These are phyloP conservation scores for Tanypteryx hageni DNA, from an alignment of 2,888 invertebrate species.

Conservation along the genomic window DNA sequence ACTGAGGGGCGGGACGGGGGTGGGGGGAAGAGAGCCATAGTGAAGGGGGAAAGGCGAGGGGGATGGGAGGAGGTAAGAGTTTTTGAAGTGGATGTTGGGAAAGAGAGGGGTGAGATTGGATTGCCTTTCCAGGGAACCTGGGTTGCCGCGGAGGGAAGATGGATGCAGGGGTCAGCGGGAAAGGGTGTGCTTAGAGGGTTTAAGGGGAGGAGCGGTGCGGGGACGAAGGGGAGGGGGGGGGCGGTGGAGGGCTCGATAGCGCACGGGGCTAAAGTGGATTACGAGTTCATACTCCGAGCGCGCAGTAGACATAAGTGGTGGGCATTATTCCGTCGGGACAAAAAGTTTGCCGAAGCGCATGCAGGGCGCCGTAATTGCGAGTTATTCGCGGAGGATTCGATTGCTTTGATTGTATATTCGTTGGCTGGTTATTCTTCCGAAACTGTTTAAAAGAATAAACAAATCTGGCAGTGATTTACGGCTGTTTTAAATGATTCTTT, in stretches of 20 bases:
- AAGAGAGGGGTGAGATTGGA: slow-evolving; percentile 32
- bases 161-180: background rate
- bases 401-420: background rate
- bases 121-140: background rate
- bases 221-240: background rate
- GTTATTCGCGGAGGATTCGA: background rate
- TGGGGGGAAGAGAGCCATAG: too few species aligned
- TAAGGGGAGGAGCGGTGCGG: background rate
- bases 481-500: background rate
- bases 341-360: background rate
- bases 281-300: slow-evolving; percentile 8
- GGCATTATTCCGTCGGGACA: background rate
- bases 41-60: background rate
- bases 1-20: background rate
- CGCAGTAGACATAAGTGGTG: background rate
- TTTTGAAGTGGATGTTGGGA: background rate
- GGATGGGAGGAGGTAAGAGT: background rate
- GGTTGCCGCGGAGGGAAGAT: background rate
- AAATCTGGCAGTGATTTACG: background rate
- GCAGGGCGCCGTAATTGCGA: background rate
- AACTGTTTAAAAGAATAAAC: background rate
- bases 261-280: slow-evolving; percentile 45
- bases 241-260: background rate
- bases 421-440: background rate
- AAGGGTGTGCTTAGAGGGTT: background rate